Percentiles rank a stretch among this genome's conserved stretches.
phyloP scores from a whole-genome alignment of 2,888 invertebrate genomes.

The Aleiodes alternator region DNA sequence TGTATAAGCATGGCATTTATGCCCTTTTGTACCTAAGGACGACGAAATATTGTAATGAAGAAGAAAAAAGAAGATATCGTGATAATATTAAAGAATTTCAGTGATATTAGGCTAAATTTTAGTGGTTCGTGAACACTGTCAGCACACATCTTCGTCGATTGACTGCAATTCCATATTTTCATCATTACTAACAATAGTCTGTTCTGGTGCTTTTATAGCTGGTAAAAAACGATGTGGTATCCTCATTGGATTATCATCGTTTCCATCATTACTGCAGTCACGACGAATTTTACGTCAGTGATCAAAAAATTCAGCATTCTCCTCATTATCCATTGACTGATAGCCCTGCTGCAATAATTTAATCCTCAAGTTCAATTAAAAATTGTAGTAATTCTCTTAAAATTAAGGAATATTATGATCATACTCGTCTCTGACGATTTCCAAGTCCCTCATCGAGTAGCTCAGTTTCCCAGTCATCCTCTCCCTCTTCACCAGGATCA shows the following conservation, averaged over 20 bases:
- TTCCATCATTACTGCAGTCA: constrained; percentile 25
- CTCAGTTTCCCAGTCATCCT: constrained; percentile 83
- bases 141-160: constrained; percentile 45
- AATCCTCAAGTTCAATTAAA: constrained; percentile 57
- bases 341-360: constrained; percentile 69
- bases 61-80: background rate
- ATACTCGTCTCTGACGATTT: constrained; percentile 70
- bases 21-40: too few relatives aligned
- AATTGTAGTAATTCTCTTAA: constrained; percentile 56
- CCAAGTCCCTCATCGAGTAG: constrained; percentile 75
- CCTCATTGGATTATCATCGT: constrained; percentile 48
- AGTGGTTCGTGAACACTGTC: constrained; percentile 48
- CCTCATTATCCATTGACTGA: constrained; percentile 71
- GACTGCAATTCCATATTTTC: constrained; percentile 40
- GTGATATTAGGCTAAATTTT: constrained; percentile 41
- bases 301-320: constrained; percentile 71
- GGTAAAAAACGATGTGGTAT: constrained; percentile 46
- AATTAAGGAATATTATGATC: constrained; percentile 57
- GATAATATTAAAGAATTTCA: constrained; percentile 3
- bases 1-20: too few relatives aligned
- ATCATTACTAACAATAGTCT: constrained; percentile 14
- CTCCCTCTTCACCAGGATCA: constrained; percentile 81
- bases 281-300: constrained; percentile 57
- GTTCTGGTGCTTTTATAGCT: constrained; percentile 40
- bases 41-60: background rate